Base-by-base conservation (phyloP, 2,113 vertebrate species). In the Clarias magur region DNA sequence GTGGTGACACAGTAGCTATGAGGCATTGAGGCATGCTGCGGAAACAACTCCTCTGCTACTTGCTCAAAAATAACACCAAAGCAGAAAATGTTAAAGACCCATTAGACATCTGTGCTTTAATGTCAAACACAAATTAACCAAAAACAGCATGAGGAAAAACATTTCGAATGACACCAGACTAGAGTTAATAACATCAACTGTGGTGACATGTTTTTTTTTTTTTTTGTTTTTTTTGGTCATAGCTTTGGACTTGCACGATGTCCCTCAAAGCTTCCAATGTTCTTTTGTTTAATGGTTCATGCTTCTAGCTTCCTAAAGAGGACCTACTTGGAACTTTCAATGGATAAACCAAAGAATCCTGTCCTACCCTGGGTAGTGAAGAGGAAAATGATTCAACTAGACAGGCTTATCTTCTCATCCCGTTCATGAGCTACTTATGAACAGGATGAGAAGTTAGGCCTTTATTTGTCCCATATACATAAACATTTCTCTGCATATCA, bases 1-100 rank as follows among this genome's bases (percentile, higher is more conserved):
- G 19, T 42, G 72, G 80, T 27, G 63, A 67, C 30, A 65, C 42
- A 19, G n/a, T 34, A 15, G 25, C 34, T 25, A 53, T 59, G 17
- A 53, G 23, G 48, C 48, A 79, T 80, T 59, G 17, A 53, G 23
- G 48, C 48, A 79, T 80, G 85, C 30, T 70, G 65, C 65, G 59
- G 48, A 87, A 82, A 86, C 57, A n/a, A 63, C 21, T 70, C 13
- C 63, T 70, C 63, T 79, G 17, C 73, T 54, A 27, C 59, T 76
- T 27, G 27, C 72, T 15, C 19, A 86, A 62, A 86, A 70, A 59
- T 72, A 62, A 53, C 63, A 59, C 62, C 42, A 30, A 54, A 67
- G 70, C 75, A 86, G 59, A 85, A 62, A 82, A 54, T 38, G 54
- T 73, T 23, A 21, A 38, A 30, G 73, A 60, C 81, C 54, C 79